Base-by-base conservation (phyloP, 2,888 invertebrate species). In the Lysandra coridon region DNA sequence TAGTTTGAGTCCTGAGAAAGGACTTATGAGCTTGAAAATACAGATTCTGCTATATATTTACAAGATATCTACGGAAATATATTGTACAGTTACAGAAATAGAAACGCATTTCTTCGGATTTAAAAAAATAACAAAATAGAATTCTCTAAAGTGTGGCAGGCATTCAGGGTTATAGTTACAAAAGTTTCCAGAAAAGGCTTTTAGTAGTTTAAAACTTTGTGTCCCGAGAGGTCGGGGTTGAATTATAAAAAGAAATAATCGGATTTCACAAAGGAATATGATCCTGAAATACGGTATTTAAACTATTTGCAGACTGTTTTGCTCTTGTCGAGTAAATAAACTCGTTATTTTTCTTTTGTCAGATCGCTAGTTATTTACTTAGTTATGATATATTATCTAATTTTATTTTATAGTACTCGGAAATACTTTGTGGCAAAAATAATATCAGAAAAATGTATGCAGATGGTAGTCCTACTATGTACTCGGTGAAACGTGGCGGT, bases 171-270 rank as follows among this genome's bases (percentile, higher is more conserved):
- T 12, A 37, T 17, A 12, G 69, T 17, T 69, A 5, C 37, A 14
- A 37, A 69, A 69, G 69, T 69, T 64, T 69, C 14, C 33, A 69
- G 69, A 69, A 64, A 69, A 69, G 69, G 69, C 69, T 69, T 69
- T 69, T 69, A 69, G 69, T 37, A 37, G 69, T 69, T 69, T 37
- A 69, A 69, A 69, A 69, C 69, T 69, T 69, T 69, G 10, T 14
- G 17, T 69, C 69, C 33, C 69, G 69, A 5, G 69, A 64, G 30
- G 69, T 12, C 17, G 4, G 33, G 33, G 69, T 12, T 4, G 37
- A 69, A 69, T 14, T 14, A 37, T 69, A 69, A 69, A 69, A 69
- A 69, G 14, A 69, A 17, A 69, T 69, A 69, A 69, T 69, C 14
- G 37, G 14, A 69, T 69, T 37, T 69, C 33, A 33, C 69, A 69